Evolutionary conservation across 2,113 vertebrate species (phyloP), one percentile per base, ranked within the genome.

Genomic region (Microcebus tavaratra): DNA sequence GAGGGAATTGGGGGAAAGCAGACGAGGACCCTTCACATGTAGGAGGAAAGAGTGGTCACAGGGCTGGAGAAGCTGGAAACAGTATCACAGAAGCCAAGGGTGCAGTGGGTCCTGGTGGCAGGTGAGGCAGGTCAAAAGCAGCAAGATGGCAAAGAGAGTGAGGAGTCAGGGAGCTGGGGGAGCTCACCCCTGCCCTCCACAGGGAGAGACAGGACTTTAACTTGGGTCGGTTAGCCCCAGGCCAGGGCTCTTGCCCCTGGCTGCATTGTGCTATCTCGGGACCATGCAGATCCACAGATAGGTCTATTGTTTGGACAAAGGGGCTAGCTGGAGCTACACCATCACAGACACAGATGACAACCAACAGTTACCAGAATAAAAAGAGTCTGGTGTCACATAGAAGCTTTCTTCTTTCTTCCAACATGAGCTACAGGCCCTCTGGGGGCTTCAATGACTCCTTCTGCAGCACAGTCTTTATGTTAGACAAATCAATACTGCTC

Each of bases 351-450:
- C 23, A 23, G n/a, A 80, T 85, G 63, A 97, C 0, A 0, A 73
- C 67, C 23, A 73, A 82, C 67, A 86, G 91, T 91, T 48, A 85
- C 70, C 23, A 87, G 81, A 82, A 68, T 85, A 92, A 59, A 92
- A 17, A 78, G 79, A 75, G 84, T 75, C 90, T 95, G 27, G 90
- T 53, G 70, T 97, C 93, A 82, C 63, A 80, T 3, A 1, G 94
- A 96, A 76, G 79, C 89, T 81, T 93, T 86, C 80, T 95, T 90
- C 59, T 73, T 80, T 31, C 78, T 81, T 91, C 82, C 85, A 89
- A 29, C 31, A n/a, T 8, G 88, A 96, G 82, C 53, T 87, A 72
- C 36, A 80, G 53, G 75, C 78, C 81, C 88, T 83, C 78, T 31
- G 65, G 63, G 73, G 75, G 67, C 73, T 45, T 17, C 45, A 15